phyloP scores from a whole-genome alignment of 2,888 invertebrate species.

The Hyposoter dolosus region DNA sequence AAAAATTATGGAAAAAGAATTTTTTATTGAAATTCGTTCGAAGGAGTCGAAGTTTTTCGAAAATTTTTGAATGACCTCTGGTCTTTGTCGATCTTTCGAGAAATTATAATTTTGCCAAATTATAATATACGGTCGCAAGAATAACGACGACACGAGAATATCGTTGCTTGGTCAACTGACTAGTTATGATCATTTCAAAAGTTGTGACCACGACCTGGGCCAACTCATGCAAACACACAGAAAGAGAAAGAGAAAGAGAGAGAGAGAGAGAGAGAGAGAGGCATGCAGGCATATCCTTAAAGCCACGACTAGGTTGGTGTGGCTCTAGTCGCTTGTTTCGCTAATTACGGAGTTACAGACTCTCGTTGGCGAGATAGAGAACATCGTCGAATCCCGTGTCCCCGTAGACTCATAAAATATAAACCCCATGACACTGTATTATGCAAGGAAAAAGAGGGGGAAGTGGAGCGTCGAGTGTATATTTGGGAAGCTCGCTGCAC shows the following conservation, averaged over 20 bases:
- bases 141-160: constrained; percentile 9
- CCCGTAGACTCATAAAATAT: constrained; percentile 34
- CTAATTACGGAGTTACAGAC: constrained; percentile 68
- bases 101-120: neutral
- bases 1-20: neutral
- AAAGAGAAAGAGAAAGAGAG: too few relatives aligned
- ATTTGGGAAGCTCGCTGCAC: constrained; percentile 29
- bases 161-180: constrained; percentile 47
- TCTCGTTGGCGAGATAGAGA: constrained; percentile 22
- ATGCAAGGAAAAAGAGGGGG: neutral
- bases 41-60: neutral
- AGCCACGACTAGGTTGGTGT: constrained; percentile 15
- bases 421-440: constrained; percentile 29
- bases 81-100: neutral
- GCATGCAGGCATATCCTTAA: constrained; percentile 14
- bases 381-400: constrained; percentile 19
- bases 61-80: neutral
- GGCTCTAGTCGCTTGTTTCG: constrained; percentile 59
- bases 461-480: neutral
- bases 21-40: neutral
- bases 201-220: constrained; percentile 65
- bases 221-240: constrained; percentile 41
- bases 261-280: too few relatives aligned
- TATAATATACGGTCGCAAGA: constrained; percentile 17
- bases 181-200: constrained; percentile 71